Evolutionary conservation across 2,888 invertebrate genomes (phyloP), one percentile per base, ranked within the genome.

Genomic region (Cabera pusaria): DNA sequence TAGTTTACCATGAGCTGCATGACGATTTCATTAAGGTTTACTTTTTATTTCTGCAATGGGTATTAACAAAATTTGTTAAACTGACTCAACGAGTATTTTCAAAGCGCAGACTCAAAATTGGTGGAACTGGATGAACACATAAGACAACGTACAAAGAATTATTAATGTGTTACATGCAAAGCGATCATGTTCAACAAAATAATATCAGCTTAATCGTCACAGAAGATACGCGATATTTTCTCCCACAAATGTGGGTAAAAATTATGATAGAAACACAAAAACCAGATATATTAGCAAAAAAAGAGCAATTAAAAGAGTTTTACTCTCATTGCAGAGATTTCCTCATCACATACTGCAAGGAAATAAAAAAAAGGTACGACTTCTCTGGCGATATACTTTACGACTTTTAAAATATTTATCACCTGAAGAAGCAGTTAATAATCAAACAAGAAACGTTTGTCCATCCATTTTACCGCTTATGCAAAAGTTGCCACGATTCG

Each of bases 61-160:
- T 39, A 2, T 23, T 39, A 6, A 26, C 39, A 0, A 33, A 39
- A 39, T 39, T 39, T 23, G 19, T 20, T 0, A 39, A 39, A 3
- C 3, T 27, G 0, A n/a, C n/a, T n/a, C n/a, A 39, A 39, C 14
- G 19, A 27, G 10, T 20, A 14, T 5, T 39, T 39, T 17, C 39
- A 39, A 33, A 17, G 16, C 1, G 10, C 16, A 6, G 16, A 16
- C n/a, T 21, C 20, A 7, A 21, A 7, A 11, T 5, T 8, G 7
- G 12, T 12, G 6, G 29, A 20, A n/a, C 12, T 20, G 2, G 21
- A 20, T 6, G 20, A 6, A 3, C 8, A 18, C 5, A 21, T 20
- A 12, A n/a, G 14, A n/a, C 12, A n/a, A 20, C 11, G 11, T 29
- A 21, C 11, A 11, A 20, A 29, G 20, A 29, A 3, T 4, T 29